A percentile compares a stretch with the other conserved stretches of the same genome.
Conservation (phyloP, 2,888 invertebrate genomes). For the Panopea generosa region DNA sequence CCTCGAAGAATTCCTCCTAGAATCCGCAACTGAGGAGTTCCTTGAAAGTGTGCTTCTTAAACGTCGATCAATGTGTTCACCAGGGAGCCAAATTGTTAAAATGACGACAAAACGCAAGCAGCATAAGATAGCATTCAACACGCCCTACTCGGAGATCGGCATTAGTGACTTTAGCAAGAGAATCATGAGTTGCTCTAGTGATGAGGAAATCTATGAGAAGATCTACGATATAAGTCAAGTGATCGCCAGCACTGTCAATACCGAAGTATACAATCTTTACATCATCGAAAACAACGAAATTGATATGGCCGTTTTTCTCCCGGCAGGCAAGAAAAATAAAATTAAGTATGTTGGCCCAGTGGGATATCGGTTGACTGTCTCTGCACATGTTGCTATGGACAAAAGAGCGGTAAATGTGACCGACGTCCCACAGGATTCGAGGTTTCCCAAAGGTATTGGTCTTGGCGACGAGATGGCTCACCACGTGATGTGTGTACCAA, state of each 20-base stretch:
- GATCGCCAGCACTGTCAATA: constrained; percentile 50
- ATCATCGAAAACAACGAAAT: constrained; percentile 57
- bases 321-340: constrained; percentile 14
- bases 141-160: constrained; percentile 38
- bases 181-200: constrained; percentile 46
- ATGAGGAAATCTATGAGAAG: constrained; percentile 42
- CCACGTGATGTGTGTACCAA: constrained; percentile 66
- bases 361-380: constrained; percentile 64
- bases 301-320: constrained; percentile 55
- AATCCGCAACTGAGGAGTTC: constrained; percentile 46
- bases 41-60: constrained; percentile 53
- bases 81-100: background rate
- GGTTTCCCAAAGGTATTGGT: constrained; percentile 68
- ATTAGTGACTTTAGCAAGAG: constrained; percentile 35
- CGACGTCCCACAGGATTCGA: constrained; percentile 61
- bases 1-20: constrained; percentile 61
- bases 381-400: constrained; percentile 66
- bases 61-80: background rate
- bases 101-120: no score
- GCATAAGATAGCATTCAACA: constrained; percentile 17
- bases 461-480: constrained; percentile 52
- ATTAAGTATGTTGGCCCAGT: constrained; percentile 61
- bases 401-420: constrained; percentile 54
- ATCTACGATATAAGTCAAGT: constrained; percentile 53
- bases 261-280: constrained; percentile 61